Base-by-base conservation (phyloP, 2,113 vertebrate species). In the Cheilinus undulatus region DNA sequence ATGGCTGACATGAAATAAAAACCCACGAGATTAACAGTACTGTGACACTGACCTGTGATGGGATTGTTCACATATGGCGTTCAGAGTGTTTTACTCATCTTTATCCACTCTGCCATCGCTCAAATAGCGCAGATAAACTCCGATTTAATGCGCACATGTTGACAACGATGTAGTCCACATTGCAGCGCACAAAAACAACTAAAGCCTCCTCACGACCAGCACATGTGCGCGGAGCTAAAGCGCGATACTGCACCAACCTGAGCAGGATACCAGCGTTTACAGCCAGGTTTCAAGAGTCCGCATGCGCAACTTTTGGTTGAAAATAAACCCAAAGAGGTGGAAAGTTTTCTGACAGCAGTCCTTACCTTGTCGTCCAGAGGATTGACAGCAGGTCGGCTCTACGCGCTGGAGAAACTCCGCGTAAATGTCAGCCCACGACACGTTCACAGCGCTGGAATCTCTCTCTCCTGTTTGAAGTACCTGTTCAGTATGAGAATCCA, bases 331-430 rank as follows among this genome's bases (percentile, higher is more conserved):
- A 40, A 5, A 67, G 27, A 28, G 15, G 15, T 5, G 27, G 22
- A 70, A 85, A 82, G 84, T 91, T 83, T 62, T 6, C 12, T 8
- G 30, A 19, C 10, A 56, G 4, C 66, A 19, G 46, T 23, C 3
- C 71, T 69, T 69, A 84, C 88, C 84, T 84, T 28, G 11, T 0
- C 17, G 7, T 57, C 27, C 43, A 22, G 28, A 2, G 38, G 34
- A 1, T 43, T 46, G 48, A 45, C 13, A 6, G 19, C 34, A 19
- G 24, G 28, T 40, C 20, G 69, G 36, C 42, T 20, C 28, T 7
- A 49, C 30, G 60, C 65, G 24, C 42, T 17, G 46, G 65, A 43
- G 52, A 54, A 17, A 76, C 53, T 71, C 38, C 71, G 72, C 72
- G 72, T 66, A 72, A 83, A 43, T 6, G 57, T 70, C 7, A 24